Conservation (phyloP, 2,888 invertebrate genomes). For the Anaspis maculata region DNA sequence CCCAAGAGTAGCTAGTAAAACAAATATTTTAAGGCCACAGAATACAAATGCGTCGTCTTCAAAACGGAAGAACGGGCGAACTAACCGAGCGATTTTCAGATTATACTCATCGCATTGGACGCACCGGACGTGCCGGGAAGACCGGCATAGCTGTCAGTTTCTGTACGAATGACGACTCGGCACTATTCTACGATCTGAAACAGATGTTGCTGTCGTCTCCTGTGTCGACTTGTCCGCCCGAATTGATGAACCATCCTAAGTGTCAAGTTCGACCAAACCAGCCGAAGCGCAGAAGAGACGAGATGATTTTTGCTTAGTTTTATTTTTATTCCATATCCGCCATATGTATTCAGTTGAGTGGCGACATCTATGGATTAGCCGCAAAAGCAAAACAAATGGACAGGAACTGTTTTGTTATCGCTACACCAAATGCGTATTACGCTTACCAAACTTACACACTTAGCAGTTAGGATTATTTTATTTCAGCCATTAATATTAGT, state of each 20-base stretch:
- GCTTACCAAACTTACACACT: too few species aligned
- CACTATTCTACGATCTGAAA: conserved; percentile 94
- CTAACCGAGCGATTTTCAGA: too few species aligned
- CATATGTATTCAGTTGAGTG: conserved; percentile 56
- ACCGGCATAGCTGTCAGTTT: conserved; percentile 94
- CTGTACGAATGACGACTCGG: conserved; percentile 93
- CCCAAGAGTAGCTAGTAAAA: too few species aligned
- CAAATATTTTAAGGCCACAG: too few species aligned
- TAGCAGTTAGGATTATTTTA: too few species aligned
- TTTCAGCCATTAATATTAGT: too few species aligned
- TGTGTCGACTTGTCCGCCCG: conserved; percentile 90
- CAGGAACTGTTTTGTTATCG: too few species aligned
- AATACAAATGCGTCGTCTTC: too few species aligned
- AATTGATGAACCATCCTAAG: conserved; percentile 95
- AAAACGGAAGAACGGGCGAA: too few species aligned
- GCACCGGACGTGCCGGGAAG: conserved; percentile 98
- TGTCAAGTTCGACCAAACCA: conserved; percentile 96
- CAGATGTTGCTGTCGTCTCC: conserved; percentile 83
- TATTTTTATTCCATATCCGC: too few species aligned
- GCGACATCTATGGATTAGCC: conserved; percentile 96
- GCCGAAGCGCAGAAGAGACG: conserved; percentile 87
- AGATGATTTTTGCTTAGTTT: conserved; percentile 84
- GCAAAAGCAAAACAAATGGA: too few species aligned
- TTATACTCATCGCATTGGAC: conserved; percentile 96
- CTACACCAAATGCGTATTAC: too few species aligned